Percentiles rank a stretch among this genome's conserved stretches.
phyloP scores from a whole-genome alignment of 1,140 invertebrate genomes.

The Cotesia typhae region DNA sequence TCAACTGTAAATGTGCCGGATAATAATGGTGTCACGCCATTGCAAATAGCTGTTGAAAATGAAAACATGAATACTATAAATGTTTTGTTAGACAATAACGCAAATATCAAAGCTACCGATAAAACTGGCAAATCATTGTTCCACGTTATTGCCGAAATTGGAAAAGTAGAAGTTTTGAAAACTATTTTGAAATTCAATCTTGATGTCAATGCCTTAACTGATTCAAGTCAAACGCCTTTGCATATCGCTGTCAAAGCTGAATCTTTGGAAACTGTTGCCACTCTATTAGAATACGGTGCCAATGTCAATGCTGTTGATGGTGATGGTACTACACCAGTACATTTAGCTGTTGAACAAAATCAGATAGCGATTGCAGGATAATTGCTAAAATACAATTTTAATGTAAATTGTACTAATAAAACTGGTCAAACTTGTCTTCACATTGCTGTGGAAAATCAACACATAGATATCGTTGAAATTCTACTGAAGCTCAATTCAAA shows the following conservation, averaged over 20 bases:
- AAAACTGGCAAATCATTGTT: not conserved
- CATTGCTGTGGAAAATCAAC: not conserved
- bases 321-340: not conserved
- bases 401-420: not conserved
- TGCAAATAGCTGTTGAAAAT: not conserved
- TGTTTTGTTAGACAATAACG: not conserved
- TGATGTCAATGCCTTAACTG: no score
- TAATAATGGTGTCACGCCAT: not conserved
- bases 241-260: no score
- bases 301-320: not conserved
- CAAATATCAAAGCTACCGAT: not conserved
- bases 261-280: no score
- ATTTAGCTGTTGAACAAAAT: not conserved
- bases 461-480: no score
- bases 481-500: no score
- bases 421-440: not conserved
- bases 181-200: no score
- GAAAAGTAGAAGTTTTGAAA: not conserved
- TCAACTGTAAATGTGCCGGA: not conserved
- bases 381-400: no score
- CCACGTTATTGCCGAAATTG: not conserved
- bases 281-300: no score
- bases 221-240: no score
- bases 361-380: not conserved
- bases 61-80: not conserved